These are phyloP conservation scores for Mactromeris polynyma DNA, from an alignment of 2,888 invertebrate genomes.

Conservation along the genomic window DNA sequence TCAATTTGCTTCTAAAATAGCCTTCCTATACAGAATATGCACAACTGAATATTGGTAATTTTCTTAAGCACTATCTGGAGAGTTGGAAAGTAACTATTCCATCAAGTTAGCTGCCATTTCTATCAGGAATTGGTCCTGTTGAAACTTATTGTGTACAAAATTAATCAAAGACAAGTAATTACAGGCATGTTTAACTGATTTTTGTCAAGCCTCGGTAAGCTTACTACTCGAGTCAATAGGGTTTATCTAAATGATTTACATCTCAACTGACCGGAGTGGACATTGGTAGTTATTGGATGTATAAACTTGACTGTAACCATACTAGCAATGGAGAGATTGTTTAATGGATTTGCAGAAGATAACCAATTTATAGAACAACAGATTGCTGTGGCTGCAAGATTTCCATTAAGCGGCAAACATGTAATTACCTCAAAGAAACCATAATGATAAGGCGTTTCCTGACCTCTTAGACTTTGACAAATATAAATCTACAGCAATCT, in stretches of 20 bases:
- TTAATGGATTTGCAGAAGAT: conserved; percentile 54
- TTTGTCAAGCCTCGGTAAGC: conserved; percentile 34
- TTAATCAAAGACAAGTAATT: conserved; percentile 41
- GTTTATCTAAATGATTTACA: conserved; percentile 62
- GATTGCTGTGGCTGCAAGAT: conserved; percentile 30
- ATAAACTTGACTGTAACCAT: conserved; percentile 43
- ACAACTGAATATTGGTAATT: conserved; percentile 2
- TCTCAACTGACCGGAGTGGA: conserved; percentile 54
- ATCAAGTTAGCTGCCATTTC: conserved; percentile 18
- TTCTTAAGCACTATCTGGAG: background rate
- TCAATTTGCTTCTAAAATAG: conserved; percentile 13
- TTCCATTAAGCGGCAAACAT: conserved; percentile 40
- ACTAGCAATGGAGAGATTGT: background rate
- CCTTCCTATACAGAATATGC: background rate
- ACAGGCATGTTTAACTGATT: conserved; percentile 44
- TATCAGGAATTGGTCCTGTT: conserved; percentile 37
- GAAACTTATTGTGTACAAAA: conserved; percentile 38
- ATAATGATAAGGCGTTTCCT: conserved; percentile 33
- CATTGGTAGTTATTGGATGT: conserved; percentile 45
- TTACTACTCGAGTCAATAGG: conserved; percentile 22
- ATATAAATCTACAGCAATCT: conserved; percentile 6
- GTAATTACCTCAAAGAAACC: conserved; percentile 39
- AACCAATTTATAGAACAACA: conserved; percentile 58
- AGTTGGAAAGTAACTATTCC: background rate
- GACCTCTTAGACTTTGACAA: conserved; percentile 17